These are phyloP conservation scores for Ecdyonurus torrentis DNA, from an alignment of 2,888 invertebrate genomes.

Conservation along the genomic window DNA sequence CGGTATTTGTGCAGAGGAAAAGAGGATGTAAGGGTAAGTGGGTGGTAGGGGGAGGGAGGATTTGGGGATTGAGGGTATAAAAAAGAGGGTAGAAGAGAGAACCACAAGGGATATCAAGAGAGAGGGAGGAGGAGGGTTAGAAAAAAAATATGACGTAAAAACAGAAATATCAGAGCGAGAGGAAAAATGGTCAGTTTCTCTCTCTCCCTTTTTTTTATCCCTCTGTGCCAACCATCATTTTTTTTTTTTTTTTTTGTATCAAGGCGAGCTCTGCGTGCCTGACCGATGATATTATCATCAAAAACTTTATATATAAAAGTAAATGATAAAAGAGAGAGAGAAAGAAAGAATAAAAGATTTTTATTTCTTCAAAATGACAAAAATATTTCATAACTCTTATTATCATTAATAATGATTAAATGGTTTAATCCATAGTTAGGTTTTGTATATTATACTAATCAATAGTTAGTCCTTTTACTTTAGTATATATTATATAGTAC, in stretches of 20 bases:
- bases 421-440: not conserved
- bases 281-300: not conserved
- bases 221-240: not conserved
- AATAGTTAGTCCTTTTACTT: not conserved
- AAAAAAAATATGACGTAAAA: not conserved
- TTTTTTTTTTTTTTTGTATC: not conserved
- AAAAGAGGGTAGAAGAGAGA: constrained; percentile 2
- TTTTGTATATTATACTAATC: not conserved
- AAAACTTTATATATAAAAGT: no score
- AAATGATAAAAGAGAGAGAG: no score
- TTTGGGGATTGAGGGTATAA: not conserved
- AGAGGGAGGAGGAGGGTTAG: not conserved
- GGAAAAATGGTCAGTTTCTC: not conserved
- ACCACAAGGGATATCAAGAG: not conserved
- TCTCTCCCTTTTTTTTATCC: no score
- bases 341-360: not conserved
- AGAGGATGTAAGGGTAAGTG: not conserved
- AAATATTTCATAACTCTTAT: not conserved
- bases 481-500: no score
- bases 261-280: not conserved
- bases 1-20: not conserved
- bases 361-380: not conserved
- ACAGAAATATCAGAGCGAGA: not conserved
- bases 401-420: not conserved
- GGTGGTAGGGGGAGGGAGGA: not conserved